Evolutionary conservation across 35 echinoderm and acorn worm genomes (phyloP).

Genomic region (Amphiura filiformis): DNA sequence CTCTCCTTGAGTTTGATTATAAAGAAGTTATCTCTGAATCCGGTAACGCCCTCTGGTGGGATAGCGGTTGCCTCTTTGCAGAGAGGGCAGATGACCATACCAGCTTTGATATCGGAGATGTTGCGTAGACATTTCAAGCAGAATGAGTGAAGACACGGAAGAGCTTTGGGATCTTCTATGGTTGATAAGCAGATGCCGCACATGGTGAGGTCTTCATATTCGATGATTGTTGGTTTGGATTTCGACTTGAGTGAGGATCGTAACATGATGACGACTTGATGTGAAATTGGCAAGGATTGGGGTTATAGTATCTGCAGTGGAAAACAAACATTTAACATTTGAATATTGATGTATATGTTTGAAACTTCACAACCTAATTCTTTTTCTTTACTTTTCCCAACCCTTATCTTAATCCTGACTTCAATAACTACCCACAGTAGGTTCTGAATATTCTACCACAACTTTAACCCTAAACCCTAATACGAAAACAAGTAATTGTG

Average conservation of each 20-base stretch:
- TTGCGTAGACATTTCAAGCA: neutral
- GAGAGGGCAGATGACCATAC: neutral
- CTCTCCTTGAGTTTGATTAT: neutral
- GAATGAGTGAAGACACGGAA: neutral
- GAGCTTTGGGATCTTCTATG: neutral
- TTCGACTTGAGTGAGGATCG: neutral
- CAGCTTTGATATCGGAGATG: neutral
- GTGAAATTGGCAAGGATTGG: too few species aligned
- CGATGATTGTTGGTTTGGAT: neutral
- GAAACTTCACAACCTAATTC: too few species aligned
- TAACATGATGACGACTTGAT: too few species aligned
- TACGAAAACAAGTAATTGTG: too few species aligned
- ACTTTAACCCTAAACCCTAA: too few species aligned
- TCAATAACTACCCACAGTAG: too few species aligned
- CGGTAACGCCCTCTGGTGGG: neutral
- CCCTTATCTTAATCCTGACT: too few species aligned
- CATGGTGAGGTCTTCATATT: neutral
- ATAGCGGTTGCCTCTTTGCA: neutral
- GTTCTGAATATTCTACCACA: too few species aligned
- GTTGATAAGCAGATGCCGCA: neutral
- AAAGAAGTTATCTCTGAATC: neutral
- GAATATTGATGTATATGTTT: too few species aligned
- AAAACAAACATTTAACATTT: too few species aligned
- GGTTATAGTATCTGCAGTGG: too few species aligned
- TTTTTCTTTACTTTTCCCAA: too few species aligned